These are phyloP conservation scores for Drosophila recens DNA, from an alignment of 2,888 invertebrate species.

Conservation along the genomic window DNA sequence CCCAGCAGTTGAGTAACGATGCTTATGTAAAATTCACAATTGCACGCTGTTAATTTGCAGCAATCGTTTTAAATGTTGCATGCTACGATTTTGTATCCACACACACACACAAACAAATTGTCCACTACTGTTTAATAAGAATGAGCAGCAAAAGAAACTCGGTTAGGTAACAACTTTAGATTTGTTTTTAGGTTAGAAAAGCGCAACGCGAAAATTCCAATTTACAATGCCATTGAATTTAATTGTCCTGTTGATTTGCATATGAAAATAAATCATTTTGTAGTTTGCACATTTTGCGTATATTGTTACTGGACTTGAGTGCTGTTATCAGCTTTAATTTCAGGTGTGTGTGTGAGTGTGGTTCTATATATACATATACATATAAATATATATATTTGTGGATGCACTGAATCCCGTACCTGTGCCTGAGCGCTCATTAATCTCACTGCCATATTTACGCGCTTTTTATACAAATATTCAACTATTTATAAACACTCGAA, in stretches of 20 bases:
- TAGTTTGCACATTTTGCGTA: conserved; percentile 27
- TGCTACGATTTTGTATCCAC: conserved; percentile 1
- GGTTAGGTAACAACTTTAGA: conserved; percentile 81
- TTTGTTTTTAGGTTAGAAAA: conserved; percentile 82
- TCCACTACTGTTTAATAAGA: conserved; percentile 18
- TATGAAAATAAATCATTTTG: conserved; percentile 34
- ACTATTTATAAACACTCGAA: conserved; percentile 57
- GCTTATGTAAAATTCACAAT: conserved; percentile 50
- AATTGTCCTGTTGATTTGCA: conserved; percentile 26
- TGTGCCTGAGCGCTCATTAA: conserved; percentile 82
- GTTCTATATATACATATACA: neutral
- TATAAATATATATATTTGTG: neutral
- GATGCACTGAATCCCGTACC: conserved; percentile 69
- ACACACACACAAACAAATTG: conserved; percentile 14
- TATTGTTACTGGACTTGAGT: conserved; percentile 44
- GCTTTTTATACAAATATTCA: conserved; percentile 36
- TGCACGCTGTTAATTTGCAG: conserved; percentile 22
- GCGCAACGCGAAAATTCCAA: conserved; percentile 58
- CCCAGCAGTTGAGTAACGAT: conserved; percentile 49
- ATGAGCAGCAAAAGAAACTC: conserved; percentile 35
- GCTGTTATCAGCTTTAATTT: conserved; percentile 46
- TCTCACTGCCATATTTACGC: conserved; percentile 82
- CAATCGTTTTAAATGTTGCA: conserved; percentile 9
- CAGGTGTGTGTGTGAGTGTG: conserved; percentile 9
- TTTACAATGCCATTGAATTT: conserved; percentile 5